A percentile compares a stretch with the other conserved stretches of the same genome.
Evolutionary conservation across 1,140 invertebrate genomes (phyloP).

Genomic region (Trichonephila clavata): DNA sequence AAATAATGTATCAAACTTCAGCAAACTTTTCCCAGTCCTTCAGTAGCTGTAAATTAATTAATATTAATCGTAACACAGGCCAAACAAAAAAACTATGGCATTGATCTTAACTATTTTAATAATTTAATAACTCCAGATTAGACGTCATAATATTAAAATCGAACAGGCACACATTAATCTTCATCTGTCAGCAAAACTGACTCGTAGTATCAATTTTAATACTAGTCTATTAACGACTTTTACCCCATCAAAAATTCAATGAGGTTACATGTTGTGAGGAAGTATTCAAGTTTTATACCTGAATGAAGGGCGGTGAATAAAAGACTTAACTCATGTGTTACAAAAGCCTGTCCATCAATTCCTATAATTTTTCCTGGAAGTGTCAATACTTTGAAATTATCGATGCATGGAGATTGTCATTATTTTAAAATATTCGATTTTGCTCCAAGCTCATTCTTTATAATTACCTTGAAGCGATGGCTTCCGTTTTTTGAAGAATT

Average conservation of each 20-base stretch:
- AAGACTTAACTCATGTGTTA: slow-evolving; percentile 15
- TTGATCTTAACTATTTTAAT: neutral
- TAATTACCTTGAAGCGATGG: slow-evolving; percentile 11
- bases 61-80: neutral
- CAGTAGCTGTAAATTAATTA: neutral
- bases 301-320: neutral
- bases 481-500: slow-evolving; percentile 8
- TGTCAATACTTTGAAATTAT: slow-evolving; percentile 9
- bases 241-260: slow-evolving; percentile 1
- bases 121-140: neutral
- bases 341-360: slow-evolving; percentile 34
- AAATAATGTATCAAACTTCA: no score
- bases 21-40: neutral
- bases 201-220: slow-evolving; percentile 12
- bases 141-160: neutral
- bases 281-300: neutral
- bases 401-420: slow-evolving; percentile 4
- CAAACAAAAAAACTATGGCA: neutral
- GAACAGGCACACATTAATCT: neutral
- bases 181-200: neutral
- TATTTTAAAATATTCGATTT: slow-evolving; percentile 19
- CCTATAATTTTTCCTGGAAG: neutral
- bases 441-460: slow-evolving; percentile 8
- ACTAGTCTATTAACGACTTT: slow-evolving; percentile 7
- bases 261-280: neutral